Base-by-base conservation (phyloP, 2,113 vertebrate species). In the Corythoichthys haematopterus region DNA sequence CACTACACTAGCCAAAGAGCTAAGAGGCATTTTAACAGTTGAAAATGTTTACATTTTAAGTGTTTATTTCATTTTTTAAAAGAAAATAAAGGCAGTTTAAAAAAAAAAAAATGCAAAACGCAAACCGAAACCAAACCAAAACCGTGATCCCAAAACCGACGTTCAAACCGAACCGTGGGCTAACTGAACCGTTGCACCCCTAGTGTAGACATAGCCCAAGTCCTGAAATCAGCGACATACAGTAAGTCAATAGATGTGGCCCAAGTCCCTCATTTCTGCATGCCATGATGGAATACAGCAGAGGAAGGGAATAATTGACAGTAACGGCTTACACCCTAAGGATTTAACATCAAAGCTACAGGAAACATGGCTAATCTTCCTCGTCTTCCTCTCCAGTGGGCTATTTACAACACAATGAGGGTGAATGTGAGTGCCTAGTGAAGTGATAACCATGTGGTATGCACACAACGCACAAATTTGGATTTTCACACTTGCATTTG, bases 301-400 rank as follows among this genome's bases (percentile, higher is more conserved):
- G 79, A 77, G 78, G 77, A 83, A 83, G 83, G 76, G 74, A 79
- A 77, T 81, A 80, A 77, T 78, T 65, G 76, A 87, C 78, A 80
- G 84, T 62, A 83, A 57, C 84, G 59, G 75, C 68, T 81, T 77
- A 86, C 85, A 15, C 43, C 63, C 83, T 53, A 68, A 77, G 80
- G 85, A 88, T 77, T 80, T 62, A 73, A 90, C 89, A 88, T 88
- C 88, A 91, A 91, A 91, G 86, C 81, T 68, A 86, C 85, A 85
- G 87, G 89, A 89, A 86, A 84, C 84, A 76, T 59, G 74, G 77
- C 82, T 89, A 90, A 89, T 88, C 88, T 84, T 81, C 82, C 71
- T 78, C 72, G 79, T 76, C 78, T 81, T 76, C 64, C 75, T 85
- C 77, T 83, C 80, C 79, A 74, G 70, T 71, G 80, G 80, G 85